phyloP scores from a whole-genome alignment of 2,797 vertebrate genomes.

The Argya squamiceps region DNA sequence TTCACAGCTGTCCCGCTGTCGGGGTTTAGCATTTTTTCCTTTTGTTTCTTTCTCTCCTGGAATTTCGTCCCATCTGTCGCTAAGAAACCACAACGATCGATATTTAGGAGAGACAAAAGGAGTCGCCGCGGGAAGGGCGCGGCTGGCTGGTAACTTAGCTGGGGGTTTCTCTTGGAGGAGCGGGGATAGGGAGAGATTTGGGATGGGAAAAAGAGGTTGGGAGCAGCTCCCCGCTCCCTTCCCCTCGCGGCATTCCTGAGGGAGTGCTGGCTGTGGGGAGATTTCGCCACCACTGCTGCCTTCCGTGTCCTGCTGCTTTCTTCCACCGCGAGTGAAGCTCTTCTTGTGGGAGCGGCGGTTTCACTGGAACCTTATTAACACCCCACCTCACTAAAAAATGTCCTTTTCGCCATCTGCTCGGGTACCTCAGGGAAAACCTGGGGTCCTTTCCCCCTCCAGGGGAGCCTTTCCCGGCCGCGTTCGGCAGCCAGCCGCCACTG shows the following conservation, averaged over 20 bases:
- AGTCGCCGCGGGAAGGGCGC: rapidly evolving
- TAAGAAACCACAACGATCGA: neutral
- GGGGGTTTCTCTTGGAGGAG: neutral
- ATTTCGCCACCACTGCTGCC: too few species aligned
- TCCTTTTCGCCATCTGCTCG: neutral
- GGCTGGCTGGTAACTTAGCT: too few species aligned
- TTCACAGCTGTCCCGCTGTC: neutral
- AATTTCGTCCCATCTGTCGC: neutral
- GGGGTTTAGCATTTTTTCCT: neutral
- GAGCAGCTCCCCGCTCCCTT: rapidly evolving
- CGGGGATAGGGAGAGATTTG: neutral
- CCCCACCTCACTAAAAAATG: too few species aligned
- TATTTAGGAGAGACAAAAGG: neutral
- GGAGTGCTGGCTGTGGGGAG: too few species aligned
- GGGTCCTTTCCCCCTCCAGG: neutral
- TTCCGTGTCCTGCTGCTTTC: neutral
- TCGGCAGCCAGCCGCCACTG: too few species aligned
- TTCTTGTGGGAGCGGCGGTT: neutral
- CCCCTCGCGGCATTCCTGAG: neutral
- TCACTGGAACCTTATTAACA: too few species aligned
- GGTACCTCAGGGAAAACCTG: too few species aligned
- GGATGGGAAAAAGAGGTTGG: neutral
- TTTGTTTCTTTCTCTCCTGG: too few species aligned
- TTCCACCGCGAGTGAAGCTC: neutral
- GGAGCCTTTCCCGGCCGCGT: neutral